Conservation (phyloP, 2,113 vertebrate species). For the Cavia aperea region DNA sequence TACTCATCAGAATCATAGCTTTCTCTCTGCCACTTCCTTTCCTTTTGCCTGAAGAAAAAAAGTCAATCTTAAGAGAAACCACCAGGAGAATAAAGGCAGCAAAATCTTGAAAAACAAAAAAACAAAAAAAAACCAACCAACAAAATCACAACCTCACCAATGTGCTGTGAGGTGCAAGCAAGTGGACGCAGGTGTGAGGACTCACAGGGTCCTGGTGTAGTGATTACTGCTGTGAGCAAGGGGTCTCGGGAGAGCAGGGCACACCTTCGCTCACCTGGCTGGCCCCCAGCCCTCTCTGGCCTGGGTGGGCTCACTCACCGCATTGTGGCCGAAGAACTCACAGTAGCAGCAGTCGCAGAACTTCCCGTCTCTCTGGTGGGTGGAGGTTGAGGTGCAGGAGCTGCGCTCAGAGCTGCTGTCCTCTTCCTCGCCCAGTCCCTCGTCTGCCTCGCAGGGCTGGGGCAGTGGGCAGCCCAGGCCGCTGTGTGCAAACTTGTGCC, state of each 20-base stretch:
- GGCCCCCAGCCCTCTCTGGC: constrained; percentile 42
- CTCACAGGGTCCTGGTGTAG: neutral
- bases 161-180: neutral
- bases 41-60: constrained; percentile 65
- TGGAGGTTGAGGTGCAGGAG: constrained; percentile 97
- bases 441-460: constrained; percentile 87
- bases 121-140: neutral
- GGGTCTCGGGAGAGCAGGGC: neutral
- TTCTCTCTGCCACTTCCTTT: constrained; percentile 64
- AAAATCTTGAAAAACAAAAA: constrained; percentile 20
- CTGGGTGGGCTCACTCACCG: constrained; percentile 79
- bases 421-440: constrained; percentile 92
- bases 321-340: constrained; percentile 99
- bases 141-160: constrained; percentile 41
- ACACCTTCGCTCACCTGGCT: neutral
- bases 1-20: constrained; percentile 63
- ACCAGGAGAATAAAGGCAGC: constrained; percentile 42
- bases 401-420: constrained; percentile 98
- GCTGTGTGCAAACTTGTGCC: constrained; percentile 90
- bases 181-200: neutral
- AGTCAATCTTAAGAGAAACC: constrained; percentile 67
- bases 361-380: constrained; percentile 97
- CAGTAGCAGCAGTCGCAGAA: constrained; percentile 99
- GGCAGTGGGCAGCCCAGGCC: constrained; percentile 87
- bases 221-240: neutral